Base-by-base conservation (phyloP, 2,888 invertebrate species). In the Ichneumoninae sp. region DNA sequence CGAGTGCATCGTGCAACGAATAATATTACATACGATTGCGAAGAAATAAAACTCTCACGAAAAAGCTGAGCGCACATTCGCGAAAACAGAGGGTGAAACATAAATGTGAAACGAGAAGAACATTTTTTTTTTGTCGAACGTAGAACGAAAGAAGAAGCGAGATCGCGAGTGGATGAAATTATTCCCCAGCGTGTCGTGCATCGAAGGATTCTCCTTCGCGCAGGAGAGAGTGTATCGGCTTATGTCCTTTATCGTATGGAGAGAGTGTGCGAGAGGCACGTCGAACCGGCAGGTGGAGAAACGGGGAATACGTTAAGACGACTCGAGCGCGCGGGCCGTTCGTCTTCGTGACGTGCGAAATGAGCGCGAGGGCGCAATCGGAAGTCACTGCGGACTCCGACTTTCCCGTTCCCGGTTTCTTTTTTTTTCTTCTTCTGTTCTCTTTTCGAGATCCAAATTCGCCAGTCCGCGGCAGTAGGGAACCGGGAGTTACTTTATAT, bases 311-410 rank as follows among this genome's bases (percentile, higher is more conserved):
- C 76, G 79, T 84, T 47, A 66, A 84, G 75, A 84, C 80, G 77
- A 87, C 85, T 87, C 86, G 88, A 83, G 86, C 83, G 88, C 88
- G 87, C 82, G 71, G 85, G 90, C 86, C 90, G 91, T 92, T 91
- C 87, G 90, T 92, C 92, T 92, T 92, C 91, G 86, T 87, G 92
- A 92, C 92, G 91, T 91, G 87, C 89, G 91, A 92, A 92, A 92
- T 92, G 91, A 93, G 92, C 89, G 80, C 88, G 81, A 88, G 89
- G 86, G 90, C 72, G 62, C 91, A 92, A 92, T 92, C 91, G 91
- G 91, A 91, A 91, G 87, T 89, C 88, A 81, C 86, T 80, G 84
- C 80, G 85, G 84, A 85, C 85, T 87, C 76, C 83, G 84, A 80
- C 84, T 82, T 83, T 84, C 68, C 82, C 70, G 62, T 72, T 52